A percentile compares a stretch with the other conserved stretches of the same genome.
These are phyloP conservation scores for Agrotis clavis DNA, from an alignment of 2,888 invertebrate species.

Conservation along the genomic window DNA sequence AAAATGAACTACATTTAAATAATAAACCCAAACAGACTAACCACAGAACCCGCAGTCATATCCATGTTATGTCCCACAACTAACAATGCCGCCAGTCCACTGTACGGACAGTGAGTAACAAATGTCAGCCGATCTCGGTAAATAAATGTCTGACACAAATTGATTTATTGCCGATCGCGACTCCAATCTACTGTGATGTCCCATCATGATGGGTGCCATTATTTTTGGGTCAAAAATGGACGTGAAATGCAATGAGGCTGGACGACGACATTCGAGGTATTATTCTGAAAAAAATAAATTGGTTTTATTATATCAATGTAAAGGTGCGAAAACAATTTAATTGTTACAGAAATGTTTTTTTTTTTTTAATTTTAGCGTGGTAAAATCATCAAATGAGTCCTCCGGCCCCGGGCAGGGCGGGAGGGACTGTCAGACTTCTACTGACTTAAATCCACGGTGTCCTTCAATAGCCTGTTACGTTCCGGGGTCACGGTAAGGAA, in stretches of 20 bases:
- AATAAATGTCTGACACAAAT: conserved; percentile 80
- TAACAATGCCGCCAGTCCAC: conserved; percentile 33
- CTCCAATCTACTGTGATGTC: conserved; percentile 71
- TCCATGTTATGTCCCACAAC: conserved; percentile 55
- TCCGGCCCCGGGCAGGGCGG: too few species aligned
- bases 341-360: too few species aligned
- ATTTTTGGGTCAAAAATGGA: conserved; percentile 59
- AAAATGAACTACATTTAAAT: background rate
- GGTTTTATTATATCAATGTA: too few species aligned
- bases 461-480: too few species aligned
- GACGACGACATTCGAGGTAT: conserved; percentile 7
- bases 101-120: conserved; percentile 67
- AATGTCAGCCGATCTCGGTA: conserved; percentile 76
- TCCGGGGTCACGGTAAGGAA: too few species aligned
- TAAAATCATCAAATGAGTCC: too few species aligned
- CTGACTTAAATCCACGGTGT: too few species aligned
- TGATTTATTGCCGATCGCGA: conserved; percentile 77
- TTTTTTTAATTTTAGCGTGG: too few species aligned
- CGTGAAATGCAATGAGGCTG: conserved; percentile 46
- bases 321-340: too few species aligned
- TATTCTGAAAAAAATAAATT: conserved; percentile 13
- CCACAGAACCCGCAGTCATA: conserved; percentile 20
- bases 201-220: conserved; percentile 68
- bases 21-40: background rate
- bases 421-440: too few species aligned